Evolutionary conservation across 2,888 invertebrate genomes (phyloP), one percentile per base, ranked within the genome.

Genomic region (Tyria jacobaeae): DNA sequence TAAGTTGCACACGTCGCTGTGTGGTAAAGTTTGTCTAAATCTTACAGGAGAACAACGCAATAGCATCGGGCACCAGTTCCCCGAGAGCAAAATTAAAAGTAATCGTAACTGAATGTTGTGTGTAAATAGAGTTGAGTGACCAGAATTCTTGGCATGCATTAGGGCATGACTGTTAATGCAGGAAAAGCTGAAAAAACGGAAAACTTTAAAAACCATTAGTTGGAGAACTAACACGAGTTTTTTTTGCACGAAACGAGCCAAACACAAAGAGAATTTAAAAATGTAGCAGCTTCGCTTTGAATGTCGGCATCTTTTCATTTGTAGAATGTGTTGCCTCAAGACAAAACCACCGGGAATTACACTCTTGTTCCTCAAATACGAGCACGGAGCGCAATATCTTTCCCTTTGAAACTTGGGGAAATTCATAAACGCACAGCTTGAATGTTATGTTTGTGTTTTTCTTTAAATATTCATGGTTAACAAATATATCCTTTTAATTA

Each of bases 331-430:
- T 84, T 83, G 85, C 87, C 87, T 83, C 87, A 85, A 91, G 90
- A 92, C 91, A 92, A 91, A 91, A 91, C 91, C 88, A 81, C 86
- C 83, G 89, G 89, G 89, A 91, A 90, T 91, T 91, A 90, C 89
- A 86, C 88, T 90, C 90, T 88, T 89, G 88, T 89, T 88, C 83
- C 84, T 89, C 90, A 90, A 91, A 90, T 89, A 90, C 89, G 86
- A 83, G 82, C 83, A 80, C 82, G 77, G 82, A 78, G 85, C 83
- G 91, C 85, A 90, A 92, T 90, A 89, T 89, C 85, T 85, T 82
- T 84, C 84, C 87, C 89, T 92, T 92, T 92, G 90, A 90, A 86
- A 89, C 85, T 83, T 83, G 84, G 84, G 76, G 83, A 83, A 89
- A 88, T 88, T 89, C 90, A 90, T 90, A 89, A 90, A 85, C 85